These are phyloP conservation scores for Promerops cafer DNA, from an alignment of 2,113 vertebrate genomes.

Conservation along the genomic window DNA sequence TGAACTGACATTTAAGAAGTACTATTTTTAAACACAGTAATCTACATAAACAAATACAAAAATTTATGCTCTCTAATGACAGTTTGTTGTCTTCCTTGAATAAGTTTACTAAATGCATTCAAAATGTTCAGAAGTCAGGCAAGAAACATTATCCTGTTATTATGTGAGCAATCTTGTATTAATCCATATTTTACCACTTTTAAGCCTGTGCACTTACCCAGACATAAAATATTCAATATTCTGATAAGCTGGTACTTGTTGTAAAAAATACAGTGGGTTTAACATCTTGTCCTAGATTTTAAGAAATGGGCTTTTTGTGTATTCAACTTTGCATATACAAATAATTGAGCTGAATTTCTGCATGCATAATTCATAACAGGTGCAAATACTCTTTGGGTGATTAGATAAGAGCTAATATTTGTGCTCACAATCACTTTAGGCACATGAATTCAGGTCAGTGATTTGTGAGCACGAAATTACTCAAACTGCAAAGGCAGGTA, in stretches of 20 bases:
- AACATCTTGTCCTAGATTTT: conserved; percentile 30
- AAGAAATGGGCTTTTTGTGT: conserved; percentile 1
- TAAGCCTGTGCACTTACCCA: neutral
- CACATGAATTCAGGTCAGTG: conserved; percentile 12
- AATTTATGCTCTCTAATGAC: neutral
- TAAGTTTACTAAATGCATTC: neutral
- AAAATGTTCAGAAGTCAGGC: neutral
- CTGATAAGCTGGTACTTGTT: neutral
- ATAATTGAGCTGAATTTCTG: conserved; percentile 11
- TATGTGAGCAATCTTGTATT: neutral
- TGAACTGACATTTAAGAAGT: neutral
- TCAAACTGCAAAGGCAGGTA: neutral
- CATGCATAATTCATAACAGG: conserved; percentile 33
- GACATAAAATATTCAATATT: conserved; percentile 36
- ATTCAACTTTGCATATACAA: conserved; percentile 33
- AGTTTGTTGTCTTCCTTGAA: neutral
- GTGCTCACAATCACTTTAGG: conserved; percentile 5
- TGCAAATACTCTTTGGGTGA: conserved; percentile 34
- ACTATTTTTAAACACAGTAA: neutral
- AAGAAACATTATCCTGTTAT: neutral
- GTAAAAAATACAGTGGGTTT: conserved; percentile 12
- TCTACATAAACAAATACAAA: neutral
- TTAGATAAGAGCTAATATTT: conserved; percentile 52
- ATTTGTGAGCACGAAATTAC: conserved; percentile 4
- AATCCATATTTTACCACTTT: conserved; percentile 16